phyloP scores from a whole-genome alignment of 2,888 invertebrate genomes.

The Netelia melanura region DNA sequence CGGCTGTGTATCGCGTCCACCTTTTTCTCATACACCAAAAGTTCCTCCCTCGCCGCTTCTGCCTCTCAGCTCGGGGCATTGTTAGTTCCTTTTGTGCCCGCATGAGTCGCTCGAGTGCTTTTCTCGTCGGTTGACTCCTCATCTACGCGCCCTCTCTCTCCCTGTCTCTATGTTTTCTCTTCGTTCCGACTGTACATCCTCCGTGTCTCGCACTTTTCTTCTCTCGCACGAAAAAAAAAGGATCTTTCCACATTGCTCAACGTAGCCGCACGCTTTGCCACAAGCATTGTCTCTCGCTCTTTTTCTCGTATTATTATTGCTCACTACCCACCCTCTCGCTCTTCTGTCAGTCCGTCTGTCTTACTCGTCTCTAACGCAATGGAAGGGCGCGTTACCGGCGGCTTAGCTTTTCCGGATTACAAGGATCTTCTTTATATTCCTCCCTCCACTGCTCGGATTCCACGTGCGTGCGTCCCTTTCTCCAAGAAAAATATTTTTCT shows the following conservation, averaged over 20 bases:
- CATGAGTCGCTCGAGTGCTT: conserved; percentile 78
- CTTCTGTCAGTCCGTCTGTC: conserved; percentile 1
- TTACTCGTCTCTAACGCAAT: not conserved
- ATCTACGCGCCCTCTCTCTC: conserved; percentile 41
- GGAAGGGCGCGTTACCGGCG: conserved; percentile 65
- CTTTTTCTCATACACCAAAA: conserved; percentile 60
- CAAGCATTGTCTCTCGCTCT: conserved; percentile 72
- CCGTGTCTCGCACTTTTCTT: conserved; percentile 37
- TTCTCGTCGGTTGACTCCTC: conserved; percentile 79
- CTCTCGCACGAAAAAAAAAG: conserved; percentile 49
- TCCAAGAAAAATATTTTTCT: conserved; percentile 9
- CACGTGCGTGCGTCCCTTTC: conserved; percentile 34
- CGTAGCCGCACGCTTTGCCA: conserved; percentile 68
- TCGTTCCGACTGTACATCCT: conserved; percentile 66
- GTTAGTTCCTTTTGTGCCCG: conserved; percentile 80
- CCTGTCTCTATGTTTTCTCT: conserved; percentile 60
- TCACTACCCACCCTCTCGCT: conserved; percentile 1
- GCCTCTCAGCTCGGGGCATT: conserved; percentile 71
- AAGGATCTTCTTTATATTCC: conserved; percentile 78
- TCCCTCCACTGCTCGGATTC: conserved; percentile 39
- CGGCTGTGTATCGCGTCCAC: conserved; percentile 78
- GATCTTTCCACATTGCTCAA: conserved; percentile 67
- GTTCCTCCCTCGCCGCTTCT: not conserved
- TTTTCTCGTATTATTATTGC: conserved; percentile 19
- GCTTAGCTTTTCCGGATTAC: conserved; percentile 79